Percentiles rank a stretch among this genome's conserved stretches.
Conservation (phyloP, 2,797 vertebrate species). For the Tauraco hartlaubi region DNA sequence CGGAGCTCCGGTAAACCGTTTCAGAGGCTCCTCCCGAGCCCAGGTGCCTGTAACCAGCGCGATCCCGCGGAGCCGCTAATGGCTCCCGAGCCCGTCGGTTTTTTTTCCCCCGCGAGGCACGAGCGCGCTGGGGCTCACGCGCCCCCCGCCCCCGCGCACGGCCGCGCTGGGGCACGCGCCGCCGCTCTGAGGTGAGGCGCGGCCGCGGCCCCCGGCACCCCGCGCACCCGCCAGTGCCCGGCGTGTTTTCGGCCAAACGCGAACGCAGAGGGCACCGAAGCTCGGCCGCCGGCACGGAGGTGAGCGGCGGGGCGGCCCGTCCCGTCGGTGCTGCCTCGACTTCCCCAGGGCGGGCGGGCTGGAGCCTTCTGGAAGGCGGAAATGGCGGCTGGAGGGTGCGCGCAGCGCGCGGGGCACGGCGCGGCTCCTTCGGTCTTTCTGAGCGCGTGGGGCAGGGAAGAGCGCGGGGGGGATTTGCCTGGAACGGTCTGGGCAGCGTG, state of each 20-base stretch:
- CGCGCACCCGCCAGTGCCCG: rapidly evolving
- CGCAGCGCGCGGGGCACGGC: rapidly evolving
- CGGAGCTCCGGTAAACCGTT: too few relatives aligned
- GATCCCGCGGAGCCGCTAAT: too few relatives aligned
- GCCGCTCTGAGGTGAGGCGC: background rate
- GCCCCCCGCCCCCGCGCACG: too few relatives aligned
- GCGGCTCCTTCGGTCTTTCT: rapidly evolving
- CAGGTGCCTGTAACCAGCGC: rapidly evolving
- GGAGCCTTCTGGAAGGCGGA: background rate
- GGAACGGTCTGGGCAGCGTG: rapidly evolving
- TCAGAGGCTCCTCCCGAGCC: background rate
- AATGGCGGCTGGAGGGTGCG: too few relatives aligned
- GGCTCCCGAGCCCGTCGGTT: too few relatives aligned
- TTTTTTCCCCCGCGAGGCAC: rapidly evolving
- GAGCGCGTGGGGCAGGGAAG: rapidly evolving
- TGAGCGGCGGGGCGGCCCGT: rapidly evolving
- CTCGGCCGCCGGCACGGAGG: rapidly evolving
- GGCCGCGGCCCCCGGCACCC: rapidly evolving
- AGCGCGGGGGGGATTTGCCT: rapidly evolving
- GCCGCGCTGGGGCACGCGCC: rapidly evolving
- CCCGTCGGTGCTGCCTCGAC: rapidly evolving
- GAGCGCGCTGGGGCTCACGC: rapidly evolving
- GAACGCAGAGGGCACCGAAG: rapidly evolving
- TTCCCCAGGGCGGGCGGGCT: rapidly evolving
- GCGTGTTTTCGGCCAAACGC: rapidly evolving